These are phyloP conservation scores for Australoheros facetus DNA, from an alignment of 2,797 vertebrate genomes.

Conservation along the genomic window DNA sequence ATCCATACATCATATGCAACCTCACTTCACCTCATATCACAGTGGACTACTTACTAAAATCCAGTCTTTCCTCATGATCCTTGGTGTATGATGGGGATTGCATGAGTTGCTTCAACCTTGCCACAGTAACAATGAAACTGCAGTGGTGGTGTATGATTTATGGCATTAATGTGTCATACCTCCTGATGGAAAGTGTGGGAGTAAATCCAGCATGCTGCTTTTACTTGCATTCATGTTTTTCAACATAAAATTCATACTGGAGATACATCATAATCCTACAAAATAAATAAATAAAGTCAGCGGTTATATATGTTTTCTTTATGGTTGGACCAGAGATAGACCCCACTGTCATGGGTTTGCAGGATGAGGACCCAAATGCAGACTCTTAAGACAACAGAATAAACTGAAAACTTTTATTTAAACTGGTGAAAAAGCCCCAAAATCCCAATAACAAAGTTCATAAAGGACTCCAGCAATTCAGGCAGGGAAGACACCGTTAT, in stretches of 20 bases:
- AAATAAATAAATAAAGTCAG: not conserved
- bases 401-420: not conserved
- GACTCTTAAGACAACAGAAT: not conserved
- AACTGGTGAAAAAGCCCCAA: not conserved
- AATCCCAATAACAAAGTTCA: not conserved
- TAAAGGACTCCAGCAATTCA: not conserved
- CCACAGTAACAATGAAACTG: conserved; percentile 11
- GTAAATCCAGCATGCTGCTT: conserved; percentile 11
- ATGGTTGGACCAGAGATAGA: conserved; percentile 33
- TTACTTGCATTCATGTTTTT: not conserved
- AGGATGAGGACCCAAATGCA: not conserved
- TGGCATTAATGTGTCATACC: conserved; percentile 35
- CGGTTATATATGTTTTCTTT: not conserved
- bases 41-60: conserved; percentile 66
- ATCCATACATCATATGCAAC: conserved; percentile 85
- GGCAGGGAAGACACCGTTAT: not conserved
- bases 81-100: conserved; percentile 24
- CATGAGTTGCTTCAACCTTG: conserved; percentile 62
- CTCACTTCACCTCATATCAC: conserved; percentile 67
- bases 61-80: conserved; percentile 58
- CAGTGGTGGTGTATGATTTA: conserved; percentile 27
- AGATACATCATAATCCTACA: not conserved
- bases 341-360: not conserved
- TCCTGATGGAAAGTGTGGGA: conserved; percentile 18
- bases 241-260: not conserved